Evolutionary conservation across 2,797 vertebrate species (phyloP).

Genomic region (Luscinia megarhynchos): DNA sequence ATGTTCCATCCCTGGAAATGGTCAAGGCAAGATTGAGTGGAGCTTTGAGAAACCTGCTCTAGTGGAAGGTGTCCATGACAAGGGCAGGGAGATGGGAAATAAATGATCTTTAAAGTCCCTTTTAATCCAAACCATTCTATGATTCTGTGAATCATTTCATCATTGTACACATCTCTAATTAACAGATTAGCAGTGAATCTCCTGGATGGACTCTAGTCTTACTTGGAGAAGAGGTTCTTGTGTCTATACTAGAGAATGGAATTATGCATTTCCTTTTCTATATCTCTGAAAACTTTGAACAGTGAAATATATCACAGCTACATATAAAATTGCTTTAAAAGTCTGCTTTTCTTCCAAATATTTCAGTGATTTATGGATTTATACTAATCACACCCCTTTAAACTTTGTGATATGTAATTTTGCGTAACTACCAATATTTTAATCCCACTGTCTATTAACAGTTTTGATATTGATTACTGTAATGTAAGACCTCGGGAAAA

Average conservation of each 20-base stretch:
- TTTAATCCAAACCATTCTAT: background rate
- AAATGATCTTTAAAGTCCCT: background rate
- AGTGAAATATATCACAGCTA: background rate
- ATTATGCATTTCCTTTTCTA: background rate
- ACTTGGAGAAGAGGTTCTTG: background rate
- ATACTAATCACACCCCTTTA: background rate
- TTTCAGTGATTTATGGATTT: background rate
- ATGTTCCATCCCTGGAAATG: background rate
- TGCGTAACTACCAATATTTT: background rate
- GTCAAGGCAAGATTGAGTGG: background rate
- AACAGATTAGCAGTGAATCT: background rate
- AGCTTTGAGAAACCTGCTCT: background rate
- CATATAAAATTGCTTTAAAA: background rate
- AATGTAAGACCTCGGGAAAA: background rate
- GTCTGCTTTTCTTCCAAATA: background rate
- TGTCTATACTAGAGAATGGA: background rate
- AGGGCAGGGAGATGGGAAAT: background rate
- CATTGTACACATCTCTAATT: background rate
- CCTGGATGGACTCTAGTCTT: background rate
- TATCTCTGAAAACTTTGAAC: background rate
- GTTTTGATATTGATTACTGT: background rate
- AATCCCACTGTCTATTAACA: background rate
- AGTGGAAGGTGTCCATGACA: background rate
- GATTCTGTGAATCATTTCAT: background rate
- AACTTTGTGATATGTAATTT: background rate